Percentiles rank a stretch among this genome's conserved stretches.
Conservation (phyloP, 2,113 vertebrate genomes). For the Fregata magnificens region DNA sequence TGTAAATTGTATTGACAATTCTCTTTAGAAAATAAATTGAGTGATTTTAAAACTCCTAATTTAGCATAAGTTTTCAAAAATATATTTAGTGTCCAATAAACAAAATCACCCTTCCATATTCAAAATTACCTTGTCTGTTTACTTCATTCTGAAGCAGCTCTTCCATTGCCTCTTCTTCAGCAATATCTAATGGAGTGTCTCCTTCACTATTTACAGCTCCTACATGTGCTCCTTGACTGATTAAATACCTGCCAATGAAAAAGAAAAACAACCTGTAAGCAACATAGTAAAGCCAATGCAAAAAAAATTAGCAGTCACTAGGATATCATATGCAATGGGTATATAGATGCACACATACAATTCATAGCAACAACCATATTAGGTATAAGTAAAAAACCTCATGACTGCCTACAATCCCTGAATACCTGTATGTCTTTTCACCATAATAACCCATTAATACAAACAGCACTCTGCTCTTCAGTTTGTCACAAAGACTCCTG, state of each 20-base stretch:
- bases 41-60: neutral
- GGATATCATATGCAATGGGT: neutral
- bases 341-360: neutral
- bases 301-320: neutral
- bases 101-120: neutral
- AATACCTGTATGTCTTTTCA: neutral
- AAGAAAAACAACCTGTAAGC: neutral
- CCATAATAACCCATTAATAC: neutral
- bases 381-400: neutral
- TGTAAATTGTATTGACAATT: neutral
- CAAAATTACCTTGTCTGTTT: constrained; percentile 90
- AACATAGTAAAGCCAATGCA: neutral
- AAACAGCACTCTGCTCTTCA: neutral
- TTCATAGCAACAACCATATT: neutral
- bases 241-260: constrained; percentile 86
- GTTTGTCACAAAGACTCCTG: neutral
- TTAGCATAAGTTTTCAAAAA: neutral
- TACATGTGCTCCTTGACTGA: constrained; percentile 91
- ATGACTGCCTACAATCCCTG: neutral
- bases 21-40: neutral
- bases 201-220: constrained; percentile 98
- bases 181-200: constrained; percentile 97
- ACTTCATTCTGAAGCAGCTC: constrained; percentile 98
- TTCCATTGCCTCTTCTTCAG: constrained; percentile 98
- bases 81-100: neutral